Evolutionary conservation across 2,113 vertebrate genomes (phyloP).

Genomic region (Pandion haliaetus): DNA sequence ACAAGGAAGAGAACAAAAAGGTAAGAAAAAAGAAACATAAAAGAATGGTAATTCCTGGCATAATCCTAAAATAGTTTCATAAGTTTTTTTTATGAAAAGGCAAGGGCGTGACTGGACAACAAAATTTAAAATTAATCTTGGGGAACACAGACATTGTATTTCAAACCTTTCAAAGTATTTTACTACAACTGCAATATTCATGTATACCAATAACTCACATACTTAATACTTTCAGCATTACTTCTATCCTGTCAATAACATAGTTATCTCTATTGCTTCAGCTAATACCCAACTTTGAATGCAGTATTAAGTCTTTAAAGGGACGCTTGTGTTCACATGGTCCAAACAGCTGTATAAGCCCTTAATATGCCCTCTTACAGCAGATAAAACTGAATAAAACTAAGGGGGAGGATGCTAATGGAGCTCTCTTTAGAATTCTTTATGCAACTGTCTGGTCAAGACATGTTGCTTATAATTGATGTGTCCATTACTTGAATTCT

Average conservation of each 20-base stretch:
- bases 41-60: conserved; percentile 39
- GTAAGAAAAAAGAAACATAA: conserved; percentile 32
- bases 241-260: background rate
- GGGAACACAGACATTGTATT: background rate
- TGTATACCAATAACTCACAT: background rate
- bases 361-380: conserved; percentile 75
- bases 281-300: conserved; percentile 28
- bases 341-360: conserved; percentile 68
- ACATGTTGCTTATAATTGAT: conserved; percentile 99
- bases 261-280: conserved; percentile 28
- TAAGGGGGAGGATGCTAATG: conserved; percentile 91
- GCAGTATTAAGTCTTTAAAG: conserved; percentile 28
- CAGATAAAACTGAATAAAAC: conserved; percentile 81
- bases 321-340: conserved; percentile 41
- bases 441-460: conserved; percentile 96
- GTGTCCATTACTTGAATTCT: conserved; percentile 99
- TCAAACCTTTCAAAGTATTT: conserved; percentile 50
- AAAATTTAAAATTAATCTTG: conserved; percentile 18
- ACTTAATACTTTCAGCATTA: background rate
- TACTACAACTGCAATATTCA: conserved; percentile 7
- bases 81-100: conserved; percentile 42
- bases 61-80: conserved; percentile 64
- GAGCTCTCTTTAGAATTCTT: conserved; percentile 96
- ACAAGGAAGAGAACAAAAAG: conserved; percentile 71
- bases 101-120: conserved; percentile 27